Evolutionary conservation across 1,140 invertebrate genomes (phyloP).

Genomic region (Tetranychus urticae): DNA sequence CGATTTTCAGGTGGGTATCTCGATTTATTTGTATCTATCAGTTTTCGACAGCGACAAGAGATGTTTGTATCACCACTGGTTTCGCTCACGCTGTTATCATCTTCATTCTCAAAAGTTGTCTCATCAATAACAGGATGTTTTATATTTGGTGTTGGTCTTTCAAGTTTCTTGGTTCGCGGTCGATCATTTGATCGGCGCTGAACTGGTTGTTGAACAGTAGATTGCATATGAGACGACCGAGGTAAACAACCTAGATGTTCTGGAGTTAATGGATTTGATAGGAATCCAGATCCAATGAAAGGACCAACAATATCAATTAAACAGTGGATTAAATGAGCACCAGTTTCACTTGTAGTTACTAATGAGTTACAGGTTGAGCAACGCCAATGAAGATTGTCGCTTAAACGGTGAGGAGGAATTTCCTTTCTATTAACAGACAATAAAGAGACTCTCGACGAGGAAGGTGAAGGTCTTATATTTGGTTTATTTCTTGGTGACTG

Average conservation of each 20-base stretch:
- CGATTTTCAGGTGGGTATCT: too few species aligned
- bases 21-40: too few species aligned
- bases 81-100: slow-evolving; percentile 3
- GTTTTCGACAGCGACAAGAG: too few species aligned
- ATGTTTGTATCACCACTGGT: neutral
- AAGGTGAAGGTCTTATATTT: too few species aligned
- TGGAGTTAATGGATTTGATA: neutral
- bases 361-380: neutral
- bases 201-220: neutral
- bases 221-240: too few species aligned
- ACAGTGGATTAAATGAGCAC: neutral
- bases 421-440: too few species aligned
- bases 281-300: neutral
- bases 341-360: neutral
- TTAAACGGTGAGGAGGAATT: neutral
- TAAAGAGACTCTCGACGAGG: too few species aligned
- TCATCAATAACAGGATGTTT: slow-evolving; percentile 10
- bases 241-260: neutral
- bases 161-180: slow-evolving; percentile 11
- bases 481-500: too few species aligned
- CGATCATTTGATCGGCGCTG: neutral
- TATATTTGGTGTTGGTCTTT: slow-evolving; percentile 12
- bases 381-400: neutral
- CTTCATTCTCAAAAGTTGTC: neutral
- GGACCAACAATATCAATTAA: neutral